These are phyloP conservation scores for Heliconius himera DNA, from an alignment of 1,140 invertebrate genomes.

Conservation along the genomic window DNA sequence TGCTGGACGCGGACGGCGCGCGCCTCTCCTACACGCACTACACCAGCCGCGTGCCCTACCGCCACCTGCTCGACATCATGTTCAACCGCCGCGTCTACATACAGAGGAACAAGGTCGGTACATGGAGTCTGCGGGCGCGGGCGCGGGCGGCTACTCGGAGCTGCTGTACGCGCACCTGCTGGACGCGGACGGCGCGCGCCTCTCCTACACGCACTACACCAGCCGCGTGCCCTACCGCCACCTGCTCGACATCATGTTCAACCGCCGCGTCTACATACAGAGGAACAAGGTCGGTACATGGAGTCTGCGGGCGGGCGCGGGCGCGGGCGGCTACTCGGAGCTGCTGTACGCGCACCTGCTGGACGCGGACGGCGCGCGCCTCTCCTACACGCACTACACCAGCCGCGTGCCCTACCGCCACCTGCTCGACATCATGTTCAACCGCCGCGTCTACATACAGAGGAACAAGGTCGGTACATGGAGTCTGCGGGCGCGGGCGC, in stretches of 20 bases:
- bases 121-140: not conserved
- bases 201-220: constrained; percentile 91
- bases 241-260: constrained; percentile 89
- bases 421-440: constrained; percentile 89
- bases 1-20: constrained; percentile 88
- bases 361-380: constrained; percentile 87
- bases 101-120: constrained; percentile 85
- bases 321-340: constrained; percentile 84
- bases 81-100: constrained; percentile 90
- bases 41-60: constrained; percentile 86
- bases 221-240: constrained; percentile 85
- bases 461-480: constrained; percentile 83
- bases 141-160: constrained; percentile 84
- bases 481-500: constrained; percentile 41
- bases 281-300: constrained; percentile 83
- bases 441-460: constrained; percentile 88
- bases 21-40: constrained; percentile 91
- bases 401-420: constrained; percentile 85
- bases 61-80: constrained; percentile 87
- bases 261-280: constrained; percentile 88
- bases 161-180: constrained; percentile 90
- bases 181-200: constrained; percentile 87
- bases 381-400: constrained; percentile 91
- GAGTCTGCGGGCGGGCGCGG: too few species aligned
- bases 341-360: constrained; percentile 90